Conservation (phyloP, 2,888 invertebrate genomes). For the Heteromyza rotundicornis region DNA sequence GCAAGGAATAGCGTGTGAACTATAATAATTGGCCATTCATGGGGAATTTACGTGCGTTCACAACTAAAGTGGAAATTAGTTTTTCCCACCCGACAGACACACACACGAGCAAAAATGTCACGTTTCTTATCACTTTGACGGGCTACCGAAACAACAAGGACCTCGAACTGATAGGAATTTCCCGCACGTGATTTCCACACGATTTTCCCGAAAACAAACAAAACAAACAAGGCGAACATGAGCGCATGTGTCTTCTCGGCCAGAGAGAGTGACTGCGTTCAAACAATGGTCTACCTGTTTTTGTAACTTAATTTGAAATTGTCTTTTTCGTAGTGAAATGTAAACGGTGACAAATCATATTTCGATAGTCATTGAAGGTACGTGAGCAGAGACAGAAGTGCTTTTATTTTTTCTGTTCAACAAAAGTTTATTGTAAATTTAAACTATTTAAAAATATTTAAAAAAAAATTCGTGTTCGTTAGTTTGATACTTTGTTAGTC, state of each 20-base stretch:
- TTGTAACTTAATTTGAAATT: too few relatives aligned
- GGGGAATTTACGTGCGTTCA: constrained; percentile 28
- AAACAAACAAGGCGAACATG: not conserved
- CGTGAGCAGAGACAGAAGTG: not conserved
- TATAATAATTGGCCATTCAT: constrained; percentile 17
- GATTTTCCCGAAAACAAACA: constrained; percentile 14
- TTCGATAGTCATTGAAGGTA: not conserved
- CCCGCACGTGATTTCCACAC: constrained; percentile 34
- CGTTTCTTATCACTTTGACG: constrained; percentile 20
- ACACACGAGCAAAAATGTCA: constrained; percentile 25
- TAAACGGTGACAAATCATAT: too few relatives aligned
- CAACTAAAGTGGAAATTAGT: not conserved
- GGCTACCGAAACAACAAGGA: constrained; percentile 13
- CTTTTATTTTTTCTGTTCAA: constrained; percentile 17
- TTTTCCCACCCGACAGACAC: not conserved
- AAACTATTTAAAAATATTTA: too few relatives aligned
- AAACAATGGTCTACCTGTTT: not conserved
- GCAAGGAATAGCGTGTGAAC: constrained; percentile 13
- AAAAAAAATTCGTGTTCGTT: too few relatives aligned
- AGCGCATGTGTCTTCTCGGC: not conserved
- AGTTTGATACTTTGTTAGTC: too few relatives aligned
- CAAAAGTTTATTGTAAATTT: too few relatives aligned
- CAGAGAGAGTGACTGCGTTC: not conserved
- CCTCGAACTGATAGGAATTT: constrained; percentile 15
- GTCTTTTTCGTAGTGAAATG: too few relatives aligned